Conservation (phyloP, 2,797 vertebrate species). For the Caiman crocodilus region DNA sequence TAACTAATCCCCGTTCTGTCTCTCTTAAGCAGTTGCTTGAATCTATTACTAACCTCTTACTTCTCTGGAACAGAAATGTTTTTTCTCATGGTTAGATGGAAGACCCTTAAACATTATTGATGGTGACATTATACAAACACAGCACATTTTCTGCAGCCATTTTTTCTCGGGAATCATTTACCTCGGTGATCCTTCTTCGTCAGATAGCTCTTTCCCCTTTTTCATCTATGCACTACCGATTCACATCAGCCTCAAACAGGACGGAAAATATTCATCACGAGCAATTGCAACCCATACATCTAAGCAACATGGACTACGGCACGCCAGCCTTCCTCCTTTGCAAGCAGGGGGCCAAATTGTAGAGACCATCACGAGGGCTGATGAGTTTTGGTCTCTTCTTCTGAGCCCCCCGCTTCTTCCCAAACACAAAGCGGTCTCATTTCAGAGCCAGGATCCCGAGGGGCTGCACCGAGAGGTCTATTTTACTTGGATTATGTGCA, state of each 20-base stretch:
- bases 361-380: not conserved
- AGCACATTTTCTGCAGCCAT: not conserved
- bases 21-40: not conserved
- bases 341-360: not conserved
- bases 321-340: not conserved
- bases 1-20: not conserved
- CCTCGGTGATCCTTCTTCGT: not conserved
- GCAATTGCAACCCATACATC: not conserved
- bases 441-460: not conserved
- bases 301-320: not conserved
- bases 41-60: not conserved
- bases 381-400: not conserved
- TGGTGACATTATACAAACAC: conserved; percentile 7
- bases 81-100: conserved; percentile 4
- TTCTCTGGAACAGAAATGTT: not conserved
- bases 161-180: not conserved
- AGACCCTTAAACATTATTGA: not conserved
- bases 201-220: not conserved
- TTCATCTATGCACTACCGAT: not conserved
- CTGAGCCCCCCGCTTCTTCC: not conserved
- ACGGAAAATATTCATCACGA: not conserved
- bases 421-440: not conserved
- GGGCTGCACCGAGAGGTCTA: not conserved
- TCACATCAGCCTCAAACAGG: not conserved
- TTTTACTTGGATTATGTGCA: not conserved